Evolutionary conservation across 2,888 invertebrate genomes (phyloP), one percentile per base, ranked within the genome.

Genomic region (Ectemnius continuus): DNA sequence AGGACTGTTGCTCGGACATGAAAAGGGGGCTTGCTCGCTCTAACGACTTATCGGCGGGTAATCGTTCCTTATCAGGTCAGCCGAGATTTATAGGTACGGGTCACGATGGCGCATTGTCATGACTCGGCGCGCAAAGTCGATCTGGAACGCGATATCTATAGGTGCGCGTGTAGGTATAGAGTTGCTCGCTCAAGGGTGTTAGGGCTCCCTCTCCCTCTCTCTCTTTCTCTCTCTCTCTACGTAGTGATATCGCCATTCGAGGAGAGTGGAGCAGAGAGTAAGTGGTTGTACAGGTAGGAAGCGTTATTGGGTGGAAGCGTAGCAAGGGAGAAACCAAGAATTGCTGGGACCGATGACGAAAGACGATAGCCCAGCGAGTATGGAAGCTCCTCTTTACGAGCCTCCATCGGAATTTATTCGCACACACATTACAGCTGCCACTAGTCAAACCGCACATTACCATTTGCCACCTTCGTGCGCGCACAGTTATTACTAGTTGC

Each of bases 31-130:
- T 46, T 47, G 58, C 46, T 36, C 18, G 28, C 65, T 65, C 64
- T 75, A 56, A 68, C 76, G 78, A 80, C 81, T 85, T 84, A 84
- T 84, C 81, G 82, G 75, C 78, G 70, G 81, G 78, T 83, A 80
- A 86, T 87, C 84, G 84, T 83, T 81, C 80, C 85, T 87, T 87
- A 85, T 87, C 86, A 84, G 83, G 78, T 85, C 81, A 76, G 74
- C 71, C 63, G 63, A 81, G 82, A 84, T 85, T 84, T 83, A 85
- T 83, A 83, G 79, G 83, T 84, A 81, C 79, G 64, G 66, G 66
- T 77, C 65, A 67, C 80, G 78, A 85, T 82, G 81, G 81, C 80
- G 80, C 76, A 80, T 83, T 79, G 77, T 86, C 84, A 81, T 83
- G 85, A 84, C 81, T 84, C 78, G 57, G 67, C 64, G 69, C 76